Evolutionary conservation across 2,797 vertebrate species (phyloP).

Genomic region (Toxotes lorentzi): DNA sequence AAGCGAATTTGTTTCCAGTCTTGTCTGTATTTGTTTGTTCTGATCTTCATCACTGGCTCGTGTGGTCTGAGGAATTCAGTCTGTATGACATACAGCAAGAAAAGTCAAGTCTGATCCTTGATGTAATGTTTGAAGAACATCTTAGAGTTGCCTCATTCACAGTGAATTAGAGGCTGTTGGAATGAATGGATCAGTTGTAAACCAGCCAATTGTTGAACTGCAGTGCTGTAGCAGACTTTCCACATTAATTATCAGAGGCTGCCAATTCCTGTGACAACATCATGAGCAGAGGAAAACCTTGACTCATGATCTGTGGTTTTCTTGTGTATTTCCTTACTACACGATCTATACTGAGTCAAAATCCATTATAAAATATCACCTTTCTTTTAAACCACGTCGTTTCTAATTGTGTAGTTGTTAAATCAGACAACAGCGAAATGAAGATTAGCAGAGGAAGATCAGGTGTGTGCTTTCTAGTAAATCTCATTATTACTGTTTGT

Average conservation of each 20-base stretch:
- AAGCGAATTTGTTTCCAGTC: no score
- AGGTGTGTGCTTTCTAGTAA: constrained; percentile 28
- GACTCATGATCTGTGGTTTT: background rate
- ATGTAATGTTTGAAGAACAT: background rate
- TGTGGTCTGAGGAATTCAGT: background rate
- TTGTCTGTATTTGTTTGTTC: no score
- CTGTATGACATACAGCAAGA: background rate
- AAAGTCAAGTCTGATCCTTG: background rate
- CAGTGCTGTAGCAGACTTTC: no score
- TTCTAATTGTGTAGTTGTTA: background rate
- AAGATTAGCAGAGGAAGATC: constrained; percentile 21
- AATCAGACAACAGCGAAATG: background rate
- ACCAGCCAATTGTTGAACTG: no score
- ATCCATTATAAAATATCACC: background rate
- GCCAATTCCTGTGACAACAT: no score
- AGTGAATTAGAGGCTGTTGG: no score
- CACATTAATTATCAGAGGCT: no score
- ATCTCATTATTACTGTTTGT: constrained; percentile 46
- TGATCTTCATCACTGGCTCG: no score
- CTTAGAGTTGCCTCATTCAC: no score
- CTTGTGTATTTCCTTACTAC: background rate
- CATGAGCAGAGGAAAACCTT: no score
- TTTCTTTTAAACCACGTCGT: background rate
- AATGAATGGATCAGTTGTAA: no score
- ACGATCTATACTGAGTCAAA: background rate